Percentiles rank a stretch among this genome's conserved stretches.
Conservation (phyloP, 2,797 vertebrate species). For the Syndactyla subalaris region DNA sequence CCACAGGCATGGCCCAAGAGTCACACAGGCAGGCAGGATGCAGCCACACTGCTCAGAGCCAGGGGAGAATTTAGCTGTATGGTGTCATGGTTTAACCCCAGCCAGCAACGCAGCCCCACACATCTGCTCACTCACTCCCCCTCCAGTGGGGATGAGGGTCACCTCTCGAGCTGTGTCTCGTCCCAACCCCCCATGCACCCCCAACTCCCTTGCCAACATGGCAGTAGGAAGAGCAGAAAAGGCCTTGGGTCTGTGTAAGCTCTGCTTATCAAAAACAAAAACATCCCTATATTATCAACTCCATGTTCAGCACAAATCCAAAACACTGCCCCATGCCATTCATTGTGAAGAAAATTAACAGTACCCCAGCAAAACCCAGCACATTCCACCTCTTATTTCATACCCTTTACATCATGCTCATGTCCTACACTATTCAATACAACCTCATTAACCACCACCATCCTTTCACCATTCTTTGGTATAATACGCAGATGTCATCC, state of each 20-base stretch:
- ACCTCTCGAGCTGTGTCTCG: not conserved
- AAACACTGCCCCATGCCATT: not conserved
- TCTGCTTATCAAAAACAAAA: not conserved
- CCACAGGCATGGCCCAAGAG: not conserved
- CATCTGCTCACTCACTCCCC: fast-evolving
- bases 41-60: not conserved
- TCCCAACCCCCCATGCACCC: not conserved
- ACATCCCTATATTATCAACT: not conserved
- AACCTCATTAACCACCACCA: no score
- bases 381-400: not conserved
- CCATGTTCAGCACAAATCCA: not conserved
- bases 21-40: not conserved
- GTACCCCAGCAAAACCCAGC: not conserved
- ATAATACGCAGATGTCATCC: no score
- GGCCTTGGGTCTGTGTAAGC: not conserved
- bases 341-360: not conserved
- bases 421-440: no score
- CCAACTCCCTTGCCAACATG: not conserved
- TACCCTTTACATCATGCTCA: no score
- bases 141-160: not conserved
- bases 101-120: not conserved
- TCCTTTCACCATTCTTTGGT: no score
- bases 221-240: not conserved
- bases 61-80: not conserved
- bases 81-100: not conserved